phyloP scores from a whole-genome alignment of 2,888 invertebrate genomes.

The Leptopilina drosophilae region DNA sequence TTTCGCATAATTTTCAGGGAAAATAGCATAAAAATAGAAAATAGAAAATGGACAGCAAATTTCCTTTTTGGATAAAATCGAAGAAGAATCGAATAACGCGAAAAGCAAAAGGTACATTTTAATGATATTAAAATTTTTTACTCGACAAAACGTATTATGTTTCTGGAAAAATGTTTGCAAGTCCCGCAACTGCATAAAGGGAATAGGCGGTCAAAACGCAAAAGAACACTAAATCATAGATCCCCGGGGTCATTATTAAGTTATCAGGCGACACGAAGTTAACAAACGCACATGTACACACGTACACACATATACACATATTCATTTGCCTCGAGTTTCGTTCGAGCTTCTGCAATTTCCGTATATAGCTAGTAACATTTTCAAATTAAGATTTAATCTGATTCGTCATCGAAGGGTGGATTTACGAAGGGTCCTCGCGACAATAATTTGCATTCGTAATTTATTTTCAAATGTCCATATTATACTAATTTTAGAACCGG shows the following conservation, averaged over 20 bases:
- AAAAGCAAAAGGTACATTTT: too few relatives aligned
- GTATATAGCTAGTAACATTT: constrained; percentile 57
- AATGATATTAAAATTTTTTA: too few relatives aligned
- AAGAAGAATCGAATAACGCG: too few relatives aligned
- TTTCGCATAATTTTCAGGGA: too few relatives aligned
- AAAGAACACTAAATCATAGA: constrained; percentile 59
- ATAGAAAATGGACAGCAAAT: too few relatives aligned
- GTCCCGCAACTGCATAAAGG: constrained; percentile 27
- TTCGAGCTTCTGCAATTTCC: constrained; percentile 59
- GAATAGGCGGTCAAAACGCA: constrained; percentile 42
- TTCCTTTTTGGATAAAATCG: too few relatives aligned
- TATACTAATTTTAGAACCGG: neutral
- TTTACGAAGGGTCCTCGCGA: constrained; percentile 33
- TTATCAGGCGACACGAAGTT: constrained; percentile 54
- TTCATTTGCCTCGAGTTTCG: constrained; percentile 47
- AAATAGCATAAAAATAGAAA: too few relatives aligned
- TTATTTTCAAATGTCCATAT: constrained; percentile 27
- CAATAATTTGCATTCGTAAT: constrained; percentile 43
- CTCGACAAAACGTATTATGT: too few relatives aligned
- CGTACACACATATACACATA: neutral
- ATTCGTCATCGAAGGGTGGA: constrained; percentile 54
- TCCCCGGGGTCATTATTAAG: constrained; percentile 58
- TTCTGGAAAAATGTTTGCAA: neutral
- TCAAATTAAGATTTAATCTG: constrained; percentile 63
- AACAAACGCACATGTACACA: constrained; percentile 43